These are phyloP conservation scores for Fulmarus glacialis DNA, from an alignment of 2,113 vertebrate genomes.

Conservation along the genomic window DNA sequence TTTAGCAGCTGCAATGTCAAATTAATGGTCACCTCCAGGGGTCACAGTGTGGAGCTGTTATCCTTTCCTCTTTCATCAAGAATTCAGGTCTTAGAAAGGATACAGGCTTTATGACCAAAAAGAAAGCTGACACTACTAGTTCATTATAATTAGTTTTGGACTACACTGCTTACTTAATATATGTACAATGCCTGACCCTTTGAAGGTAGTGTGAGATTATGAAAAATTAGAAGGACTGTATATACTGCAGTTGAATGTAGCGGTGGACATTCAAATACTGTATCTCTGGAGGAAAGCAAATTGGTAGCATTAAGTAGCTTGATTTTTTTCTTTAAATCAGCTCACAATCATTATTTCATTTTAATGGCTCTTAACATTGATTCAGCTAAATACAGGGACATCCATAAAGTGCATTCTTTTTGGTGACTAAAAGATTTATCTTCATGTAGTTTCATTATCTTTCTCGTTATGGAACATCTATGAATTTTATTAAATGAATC, in stretches of 20 bases:
- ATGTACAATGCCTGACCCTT: conserved; percentile 50
- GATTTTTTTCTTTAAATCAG: conserved; percentile 46
- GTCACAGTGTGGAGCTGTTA: conserved; percentile 74
- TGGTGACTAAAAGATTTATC: conserved; percentile 33
- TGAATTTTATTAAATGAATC: conserved; percentile 22
- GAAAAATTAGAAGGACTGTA: conserved; percentile 54
- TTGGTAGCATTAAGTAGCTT: conserved; percentile 13
- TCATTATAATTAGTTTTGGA: conserved; percentile 79
- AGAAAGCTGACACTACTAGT: conserved; percentile 78
- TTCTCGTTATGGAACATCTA: conserved; percentile 32
- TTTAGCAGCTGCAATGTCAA: conserved; percentile 75
- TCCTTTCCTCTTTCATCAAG: conserved; percentile 78
- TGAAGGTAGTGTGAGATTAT: conserved; percentile 59
- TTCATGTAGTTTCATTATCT: conserved; percentile 47
- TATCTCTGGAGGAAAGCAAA: conserved; percentile 33
- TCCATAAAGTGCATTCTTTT: conserved; percentile 40
- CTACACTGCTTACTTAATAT: conserved; percentile 70
- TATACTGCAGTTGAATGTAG: background rate
- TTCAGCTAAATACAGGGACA: conserved; percentile 26
- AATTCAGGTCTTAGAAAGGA: conserved; percentile 71
- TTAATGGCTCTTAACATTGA: conserved; percentile 47
- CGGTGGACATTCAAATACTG: background rate
- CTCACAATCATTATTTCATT: conserved; percentile 42
- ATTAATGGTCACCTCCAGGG: conserved; percentile 76
- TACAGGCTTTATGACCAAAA: conserved; percentile 74